These are phyloP conservation scores for Augochlora pura DNA, from an alignment of 1,140 invertebrate species.

Conservation along the genomic window DNA sequence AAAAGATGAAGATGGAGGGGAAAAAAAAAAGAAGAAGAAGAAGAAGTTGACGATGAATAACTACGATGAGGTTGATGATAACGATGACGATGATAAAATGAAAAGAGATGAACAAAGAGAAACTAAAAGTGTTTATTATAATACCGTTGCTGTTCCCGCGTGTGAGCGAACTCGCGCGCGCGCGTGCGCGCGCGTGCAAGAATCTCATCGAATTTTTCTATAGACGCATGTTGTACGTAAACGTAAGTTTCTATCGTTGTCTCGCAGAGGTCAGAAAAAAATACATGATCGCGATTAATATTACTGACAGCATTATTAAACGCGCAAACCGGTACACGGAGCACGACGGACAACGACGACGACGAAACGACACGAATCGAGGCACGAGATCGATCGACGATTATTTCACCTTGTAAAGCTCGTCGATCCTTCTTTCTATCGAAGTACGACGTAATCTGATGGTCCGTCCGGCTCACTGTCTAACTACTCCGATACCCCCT, in stretches of 20 bases:
- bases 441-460: slow-evolving; percentile 54
- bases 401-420: not conserved
- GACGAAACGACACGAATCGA: slow-evolving; percentile 45
- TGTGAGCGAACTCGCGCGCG: too few relatives aligned
- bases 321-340: slow-evolving; percentile 15
- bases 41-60: too few relatives aligned
- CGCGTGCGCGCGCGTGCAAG: not conserved
- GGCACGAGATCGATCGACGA: slow-evolving; percentile 46
- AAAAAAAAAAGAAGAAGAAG: too few relatives aligned
- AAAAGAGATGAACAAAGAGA: too few relatives aligned
- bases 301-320: not conserved
- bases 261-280: slow-evolving; percentile 2
- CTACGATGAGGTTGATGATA: too few relatives aligned
- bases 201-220: slow-evolving; percentile 22
- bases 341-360: slow-evolving; percentile 53
- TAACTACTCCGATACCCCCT: slow-evolving; percentile 48
- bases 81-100: too few relatives aligned
- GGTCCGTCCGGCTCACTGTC: slow-evolving; percentile 62
- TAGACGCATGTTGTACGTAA: slow-evolving; percentile 6
- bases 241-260: slow-evolving; percentile 36
- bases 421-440: slow-evolving; percentile 56
- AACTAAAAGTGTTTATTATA: too few relatives aligned
- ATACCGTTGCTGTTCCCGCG: slow-evolving; percentile 17
- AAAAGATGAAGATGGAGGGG: not conserved
- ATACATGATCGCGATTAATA: slow-evolving; percentile 10